phyloP scores from a whole-genome alignment of 2,888 invertebrate species.

The Eilema sororculum region DNA sequence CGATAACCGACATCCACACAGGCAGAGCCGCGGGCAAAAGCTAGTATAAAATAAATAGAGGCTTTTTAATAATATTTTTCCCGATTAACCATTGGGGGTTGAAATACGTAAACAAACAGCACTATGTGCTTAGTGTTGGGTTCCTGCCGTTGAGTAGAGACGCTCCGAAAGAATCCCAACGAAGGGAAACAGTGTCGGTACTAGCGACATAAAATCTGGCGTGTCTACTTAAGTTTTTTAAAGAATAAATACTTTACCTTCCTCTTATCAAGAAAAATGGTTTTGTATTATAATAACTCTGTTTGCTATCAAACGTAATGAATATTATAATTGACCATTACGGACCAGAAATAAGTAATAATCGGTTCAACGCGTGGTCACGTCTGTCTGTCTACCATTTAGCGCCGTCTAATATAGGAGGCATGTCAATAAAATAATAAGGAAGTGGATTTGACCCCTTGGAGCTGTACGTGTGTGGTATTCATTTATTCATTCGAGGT shows the following conservation, averaged over 20 bases:
- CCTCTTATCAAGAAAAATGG: not conserved
- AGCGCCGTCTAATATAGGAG: conserved; percentile 14
- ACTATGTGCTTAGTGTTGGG: not conserved
- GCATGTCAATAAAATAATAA: conserved; percentile 22
- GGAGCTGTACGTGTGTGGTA: conserved; percentile 8
- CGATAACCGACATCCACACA: no score
- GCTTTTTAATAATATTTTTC: no score
- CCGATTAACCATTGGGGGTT: not conserved
- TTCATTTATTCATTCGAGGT: conserved; percentile 2
- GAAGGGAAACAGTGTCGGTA: no score
- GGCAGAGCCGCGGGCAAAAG: no score
- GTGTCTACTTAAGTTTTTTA: no score
- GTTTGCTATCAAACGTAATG: not conserved
- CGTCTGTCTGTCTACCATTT: conserved; percentile 10
- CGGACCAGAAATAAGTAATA: not conserved
- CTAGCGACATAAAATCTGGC: no score
- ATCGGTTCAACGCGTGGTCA: conserved; percentile 5
- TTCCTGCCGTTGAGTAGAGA: not conserved
- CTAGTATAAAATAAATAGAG: no score
- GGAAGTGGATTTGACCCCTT: conserved; percentile 5
- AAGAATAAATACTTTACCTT: no score
- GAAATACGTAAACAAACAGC: not conserved
- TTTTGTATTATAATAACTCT: not conserved
- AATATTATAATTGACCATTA: not conserved
- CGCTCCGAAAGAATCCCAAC: no score